Base-by-base conservation (phyloP, 2,113 vertebrate genomes). In the Halcyon senegalensis region DNA sequence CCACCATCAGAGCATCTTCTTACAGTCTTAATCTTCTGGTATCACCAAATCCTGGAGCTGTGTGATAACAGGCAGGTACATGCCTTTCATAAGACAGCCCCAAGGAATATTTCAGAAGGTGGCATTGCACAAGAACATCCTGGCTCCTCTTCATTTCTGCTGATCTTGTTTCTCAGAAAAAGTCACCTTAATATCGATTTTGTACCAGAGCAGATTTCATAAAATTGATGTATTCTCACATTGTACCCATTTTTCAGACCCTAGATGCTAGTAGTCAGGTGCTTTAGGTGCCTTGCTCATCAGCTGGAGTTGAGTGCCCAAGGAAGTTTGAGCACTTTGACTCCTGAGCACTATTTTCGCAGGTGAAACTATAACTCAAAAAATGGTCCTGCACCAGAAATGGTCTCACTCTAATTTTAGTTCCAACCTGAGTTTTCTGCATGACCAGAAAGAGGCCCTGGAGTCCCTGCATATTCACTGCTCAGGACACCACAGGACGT, bases 31-130 rank as follows among this genome's bases (percentile, higher is more conserved):
- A 35, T 28, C 48, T 62, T 31, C 27, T 59, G 51, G 2, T 43
- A 28, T 37, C 17, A 21, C 8, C 31, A 55, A 11, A 27, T 7
- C 13, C 11, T 74, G 21, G 16, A 37, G 21, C 28, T 17, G 6
- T 21, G 31, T 31, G 76, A n/a, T 2, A 62, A n/a, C 39, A 67
- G 21, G 25, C 4, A 55, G 6, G 14, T 21, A 2, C 0, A 0
- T 48, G 43, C 4, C 7, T 7, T 87, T 74, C 69, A 58, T 3
- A 10, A 11, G 24, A 60, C 8, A 66, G 5, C 11, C 68, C 19
- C 84, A 51, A 24, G 33, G 31, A 11, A 11, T 62, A 27, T 46
- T 76, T 68, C 21, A 80, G 72, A 83, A 76, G 18, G 5, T 10
- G 13, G 6, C 5, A 58, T n/a, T 39, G 73, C 31, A 46, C 44